Evolutionary conservation across 2,888 invertebrate genomes (phyloP).

Genomic region (Apoderus coryli): DNA sequence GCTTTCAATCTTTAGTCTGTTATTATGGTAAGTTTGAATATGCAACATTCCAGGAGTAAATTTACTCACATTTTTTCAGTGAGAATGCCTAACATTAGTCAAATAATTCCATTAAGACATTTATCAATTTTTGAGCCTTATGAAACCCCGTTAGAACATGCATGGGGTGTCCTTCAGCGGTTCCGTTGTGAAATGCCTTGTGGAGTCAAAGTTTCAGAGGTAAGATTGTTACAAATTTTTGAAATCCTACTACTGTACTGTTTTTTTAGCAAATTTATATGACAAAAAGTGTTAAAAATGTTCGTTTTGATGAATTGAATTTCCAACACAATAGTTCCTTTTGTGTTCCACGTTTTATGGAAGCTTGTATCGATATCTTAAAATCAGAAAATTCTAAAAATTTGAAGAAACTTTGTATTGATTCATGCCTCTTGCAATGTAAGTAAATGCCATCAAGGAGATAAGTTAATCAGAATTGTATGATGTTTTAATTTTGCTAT

Average conservation of each 20-base stretch:
- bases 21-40: conserved; percentile 14
- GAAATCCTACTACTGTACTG: conserved; percentile 4
- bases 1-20: conserved; percentile 15
- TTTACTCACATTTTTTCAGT: conserved; percentile 11
- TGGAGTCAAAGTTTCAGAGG: conserved; percentile 10
- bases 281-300: conserved; percentile 11
- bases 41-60: too few relatives aligned
- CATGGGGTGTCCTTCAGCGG: conserved; percentile 13
- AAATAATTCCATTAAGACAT: conserved; percentile 11
- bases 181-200: conserved; percentile 14
- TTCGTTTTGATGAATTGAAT: conserved; percentile 14
- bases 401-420: conserved; percentile 16
- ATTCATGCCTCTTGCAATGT: conserved; percentile 19
- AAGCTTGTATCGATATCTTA: conserved; percentile 13
- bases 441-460: conserved; percentile 9
- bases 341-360: conserved; percentile 12
- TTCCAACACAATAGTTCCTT: conserved; percentile 15
- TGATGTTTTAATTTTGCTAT: too few relatives aligned
- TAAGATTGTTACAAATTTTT: conserved; percentile 8
- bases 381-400: conserved; percentile 15
- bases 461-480: too few relatives aligned
- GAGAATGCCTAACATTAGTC: conserved; percentile 5
- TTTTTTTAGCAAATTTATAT: conserved; percentile 14
- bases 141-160: conserved; percentile 13
- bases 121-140: conserved; percentile 15